These are phyloP conservation scores for Phallusia fumigata DNA, from an alignment of 23 tunicate genomes.

Conservation along the genomic window DNA sequence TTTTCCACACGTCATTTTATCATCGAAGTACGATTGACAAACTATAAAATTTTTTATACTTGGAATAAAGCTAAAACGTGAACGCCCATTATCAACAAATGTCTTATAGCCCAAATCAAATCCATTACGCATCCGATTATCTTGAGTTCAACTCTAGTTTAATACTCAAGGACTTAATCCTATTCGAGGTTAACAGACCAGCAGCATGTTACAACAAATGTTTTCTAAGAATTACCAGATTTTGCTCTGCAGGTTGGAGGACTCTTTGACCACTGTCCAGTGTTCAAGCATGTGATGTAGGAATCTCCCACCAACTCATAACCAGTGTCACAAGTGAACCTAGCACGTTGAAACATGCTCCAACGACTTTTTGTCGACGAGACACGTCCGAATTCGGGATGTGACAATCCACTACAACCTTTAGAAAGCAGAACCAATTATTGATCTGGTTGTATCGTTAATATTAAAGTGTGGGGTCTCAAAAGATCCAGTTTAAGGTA, in stretches of 20 bases:
- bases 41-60: not conserved
- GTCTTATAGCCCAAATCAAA: not conserved
- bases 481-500: no score
- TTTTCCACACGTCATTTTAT: no score
- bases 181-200: not conserved
- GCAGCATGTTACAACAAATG: not conserved
- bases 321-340: constrained; percentile 10
- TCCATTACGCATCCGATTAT: not conserved
- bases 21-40: no score
- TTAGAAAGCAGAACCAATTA: no score
- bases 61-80: not conserved
- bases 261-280: constrained; percentile 27
- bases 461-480: no score
- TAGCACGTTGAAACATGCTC: not conserved
- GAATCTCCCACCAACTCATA: constrained; percentile 19
- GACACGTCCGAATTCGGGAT: constrained; percentile 2
- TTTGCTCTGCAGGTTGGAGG: constrained; percentile 21
- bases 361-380: constrained; percentile 11
- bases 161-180: not conserved
- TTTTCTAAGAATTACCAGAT: not conserved
- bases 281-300: constrained; percentile 8
- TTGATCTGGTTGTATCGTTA: no score
- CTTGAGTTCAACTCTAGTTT: not conserved
- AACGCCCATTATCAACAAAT: not conserved
- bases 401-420: constrained; percentile 6